Base-by-base conservation (phyloP, 2,888 invertebrate genomes). In the Papilio elwesi region DNA sequence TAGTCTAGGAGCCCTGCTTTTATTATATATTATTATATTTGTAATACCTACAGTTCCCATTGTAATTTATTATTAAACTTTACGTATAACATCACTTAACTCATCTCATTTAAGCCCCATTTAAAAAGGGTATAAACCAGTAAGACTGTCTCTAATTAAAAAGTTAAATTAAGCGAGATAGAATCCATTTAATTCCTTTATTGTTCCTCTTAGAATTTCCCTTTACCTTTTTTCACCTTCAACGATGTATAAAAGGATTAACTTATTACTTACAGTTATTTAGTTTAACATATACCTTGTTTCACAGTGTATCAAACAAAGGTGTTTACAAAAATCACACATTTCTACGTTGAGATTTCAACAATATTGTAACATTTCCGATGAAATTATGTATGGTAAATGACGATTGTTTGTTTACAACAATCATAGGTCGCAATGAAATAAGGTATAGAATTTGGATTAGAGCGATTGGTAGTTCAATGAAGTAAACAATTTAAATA, bases 141-240 rank as follows among this genome's bases (percentile, higher is more conserved):
- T 57, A 38, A 7, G 13, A 57, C 57, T 57, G 36, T 57, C 36
- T 38, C 7, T 38, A 57, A 57, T 57, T 57, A 57, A 57, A 57
- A 57, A 57, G 57, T 57, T 57, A 57, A 38, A 57, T 57, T 57
- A 57, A 57, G 38, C 13, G 38, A 13, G 36, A 36, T 57, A 57
- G 38, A 57, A n/a, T 8, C 57, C 38, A 13, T 36, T 57, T n/a
- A 6, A 57, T 57, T 57, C 57, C 38, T 13, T 57, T 38, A 38
- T 36, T 57, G 36, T 38, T 38, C n/a, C 51, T 51, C 38, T 57
- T n/a, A 38, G 13, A 57, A 57, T 57, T 57, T 7, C 8, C 55
- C 15, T 57, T n/a, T 57, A 36, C 7, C 51, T 13, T 57, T n/a
- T 57, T 57, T 53, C 10, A 57, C 7, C 10, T 55, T 55, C 36